phyloP scores from a whole-genome alignment of 2,113 vertebrate species.

The Micronisus gabar region DNA sequence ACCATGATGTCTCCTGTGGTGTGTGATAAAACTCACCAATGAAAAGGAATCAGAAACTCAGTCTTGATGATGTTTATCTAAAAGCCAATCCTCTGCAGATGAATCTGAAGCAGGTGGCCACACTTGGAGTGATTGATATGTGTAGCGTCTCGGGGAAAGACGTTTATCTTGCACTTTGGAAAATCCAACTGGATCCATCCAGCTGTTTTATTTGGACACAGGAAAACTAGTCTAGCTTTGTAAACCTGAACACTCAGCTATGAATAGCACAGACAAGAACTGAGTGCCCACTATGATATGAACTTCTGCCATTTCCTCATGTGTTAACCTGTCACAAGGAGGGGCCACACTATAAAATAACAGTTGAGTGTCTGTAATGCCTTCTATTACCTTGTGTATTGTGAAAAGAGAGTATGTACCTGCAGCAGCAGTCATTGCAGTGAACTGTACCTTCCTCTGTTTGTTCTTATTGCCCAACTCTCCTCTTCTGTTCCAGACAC shows the following conservation, averaged over 20 bases:
- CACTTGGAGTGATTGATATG: background rate
- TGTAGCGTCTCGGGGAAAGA: background rate
- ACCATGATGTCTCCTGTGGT: rapidly evolving
- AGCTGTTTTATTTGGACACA: background rate
- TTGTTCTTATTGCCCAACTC: background rate
- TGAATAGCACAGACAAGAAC: background rate
- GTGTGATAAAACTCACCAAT: background rate
- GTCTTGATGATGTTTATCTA: background rate
- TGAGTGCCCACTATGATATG: background rate
- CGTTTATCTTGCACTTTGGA: background rate
- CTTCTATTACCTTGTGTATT: background rate
- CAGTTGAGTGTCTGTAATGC: background rate
- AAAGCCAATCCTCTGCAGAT: background rate
- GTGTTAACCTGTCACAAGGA: background rate
- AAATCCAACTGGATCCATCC: background rate
- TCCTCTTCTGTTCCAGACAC: background rate
- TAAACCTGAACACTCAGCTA: background rate
- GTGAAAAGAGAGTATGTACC: rapidly evolving
- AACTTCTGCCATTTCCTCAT: background rate
- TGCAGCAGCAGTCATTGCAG: background rate
- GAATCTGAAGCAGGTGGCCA: background rate
- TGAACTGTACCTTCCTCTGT: background rate
- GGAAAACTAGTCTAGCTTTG: background rate
- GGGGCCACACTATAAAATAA: background rate
- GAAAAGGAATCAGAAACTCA: background rate